Evolutionary conservation across 1,140 invertebrate species (phyloP).

Genomic region (Eriocheir sinensis): DNA sequence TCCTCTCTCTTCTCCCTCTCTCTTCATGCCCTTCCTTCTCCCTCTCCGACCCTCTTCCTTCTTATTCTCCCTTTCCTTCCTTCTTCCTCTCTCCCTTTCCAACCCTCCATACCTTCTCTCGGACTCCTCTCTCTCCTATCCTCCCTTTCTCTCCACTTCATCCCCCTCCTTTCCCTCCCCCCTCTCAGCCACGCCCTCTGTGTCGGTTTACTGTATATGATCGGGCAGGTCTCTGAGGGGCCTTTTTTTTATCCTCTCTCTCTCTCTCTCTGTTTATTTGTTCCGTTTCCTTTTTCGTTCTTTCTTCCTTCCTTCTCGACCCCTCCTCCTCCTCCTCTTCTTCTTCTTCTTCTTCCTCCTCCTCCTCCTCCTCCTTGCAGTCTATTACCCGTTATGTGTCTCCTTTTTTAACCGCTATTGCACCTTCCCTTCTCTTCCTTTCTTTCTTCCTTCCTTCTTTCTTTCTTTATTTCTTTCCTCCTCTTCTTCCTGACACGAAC

Average conservation of each 20-base stretch:
- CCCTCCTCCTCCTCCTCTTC: neutral
- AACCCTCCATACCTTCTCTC: too few relatives aligned
- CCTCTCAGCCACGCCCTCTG: neutral
- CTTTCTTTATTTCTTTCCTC: too few relatives aligned
- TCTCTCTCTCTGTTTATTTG: neutral
- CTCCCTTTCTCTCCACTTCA: neutral
- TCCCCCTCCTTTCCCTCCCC: too few relatives aligned
- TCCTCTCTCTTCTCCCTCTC: too few relatives aligned
- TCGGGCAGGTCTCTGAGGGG: too few relatives aligned
- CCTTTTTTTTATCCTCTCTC: neutral
- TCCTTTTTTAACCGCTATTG: too few relatives aligned
- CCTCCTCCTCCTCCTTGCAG: too few relatives aligned
- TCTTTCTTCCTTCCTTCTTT: too few relatives aligned
- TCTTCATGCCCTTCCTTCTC: neutral
- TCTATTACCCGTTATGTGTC: too few relatives aligned
- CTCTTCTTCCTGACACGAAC: too few relatives aligned
- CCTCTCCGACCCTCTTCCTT: neutral
- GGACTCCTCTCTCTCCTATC: neutral
- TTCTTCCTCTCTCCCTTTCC: too few relatives aligned
- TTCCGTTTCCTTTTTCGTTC: neutral
- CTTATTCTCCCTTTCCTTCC: too few relatives aligned
- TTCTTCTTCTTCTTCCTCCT: neutral
- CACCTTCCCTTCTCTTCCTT: neutral
- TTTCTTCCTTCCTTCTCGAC: neutral
- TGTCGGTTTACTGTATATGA: neutral